phyloP scores from a whole-genome alignment of 2,113 vertebrate genomes.

The Anoplopoma fimbria region DNA sequence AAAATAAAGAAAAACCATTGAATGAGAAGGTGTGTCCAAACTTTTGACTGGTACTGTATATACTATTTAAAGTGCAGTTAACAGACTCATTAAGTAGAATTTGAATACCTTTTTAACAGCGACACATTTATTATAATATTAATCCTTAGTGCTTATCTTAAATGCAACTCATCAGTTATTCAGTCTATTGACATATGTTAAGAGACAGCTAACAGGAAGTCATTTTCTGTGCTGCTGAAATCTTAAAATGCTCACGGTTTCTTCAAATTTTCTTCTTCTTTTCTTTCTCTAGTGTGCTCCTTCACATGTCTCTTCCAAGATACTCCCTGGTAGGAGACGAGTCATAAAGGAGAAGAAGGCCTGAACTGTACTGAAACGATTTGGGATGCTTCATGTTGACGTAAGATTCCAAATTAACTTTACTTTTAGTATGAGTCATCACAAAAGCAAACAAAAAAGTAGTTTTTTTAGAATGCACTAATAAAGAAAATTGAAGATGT shows the following conservation, averaged over 20 bases:
- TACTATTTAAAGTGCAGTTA: background rate
- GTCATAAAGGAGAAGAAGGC: slow-evolving; percentile 34
- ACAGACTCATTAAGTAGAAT: background rate
- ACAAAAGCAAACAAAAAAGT: background rate
- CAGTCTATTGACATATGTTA: background rate
- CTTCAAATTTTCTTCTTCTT: background rate
- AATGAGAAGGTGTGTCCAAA: no score
- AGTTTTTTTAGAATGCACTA: background rate
- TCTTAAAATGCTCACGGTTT: background rate
- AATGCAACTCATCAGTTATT: background rate
- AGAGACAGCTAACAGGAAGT: background rate
- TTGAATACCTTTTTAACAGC: background rate
- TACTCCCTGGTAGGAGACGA: slow-evolving; percentile 11
- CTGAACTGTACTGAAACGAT: slow-evolving; percentile 35
- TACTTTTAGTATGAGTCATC: background rate
- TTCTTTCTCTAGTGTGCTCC: background rate
- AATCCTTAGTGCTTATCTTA: background rate
- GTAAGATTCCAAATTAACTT: slow-evolving; percentile 51
- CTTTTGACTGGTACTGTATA: no score
- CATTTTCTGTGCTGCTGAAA: background rate
- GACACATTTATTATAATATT: background rate
- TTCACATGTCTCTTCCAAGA: slow-evolving; percentile 19
- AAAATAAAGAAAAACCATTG: no score
- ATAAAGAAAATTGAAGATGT: background rate
- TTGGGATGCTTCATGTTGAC: slow-evolving; percentile 68